A percentile compares a stretch with the other conserved stretches of the same genome.
phyloP scores from a whole-genome alignment of 2,797 vertebrate genomes.

The Sebastes flavidus region DNA sequence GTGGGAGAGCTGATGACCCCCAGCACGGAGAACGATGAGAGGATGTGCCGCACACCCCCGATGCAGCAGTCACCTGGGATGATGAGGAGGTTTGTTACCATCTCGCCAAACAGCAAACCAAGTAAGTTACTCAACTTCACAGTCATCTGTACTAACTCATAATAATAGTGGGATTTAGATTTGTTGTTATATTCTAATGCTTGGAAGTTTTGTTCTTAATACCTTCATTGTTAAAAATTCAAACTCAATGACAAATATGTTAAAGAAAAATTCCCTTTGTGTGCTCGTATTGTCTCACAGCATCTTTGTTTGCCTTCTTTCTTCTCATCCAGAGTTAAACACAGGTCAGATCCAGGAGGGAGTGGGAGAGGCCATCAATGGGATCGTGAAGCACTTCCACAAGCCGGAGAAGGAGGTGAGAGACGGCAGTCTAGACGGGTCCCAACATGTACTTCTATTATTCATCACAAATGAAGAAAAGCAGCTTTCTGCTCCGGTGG shows the following conservation, averaged over 20 bases:
- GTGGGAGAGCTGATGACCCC: slow-evolving; percentile 95
- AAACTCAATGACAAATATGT: not conserved
- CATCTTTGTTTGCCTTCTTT: slow-evolving; percentile 38
- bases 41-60: slow-evolving; percentile 93
- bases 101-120: slow-evolving; percentile 97
- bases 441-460: slow-evolving; percentile 70
- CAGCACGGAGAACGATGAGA: slow-evolving; percentile 90
- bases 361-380: slow-evolving; percentile 98
- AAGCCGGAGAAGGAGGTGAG: slow-evolving; percentile 99
- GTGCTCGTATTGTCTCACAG: slow-evolving; percentile 6
- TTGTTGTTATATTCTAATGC: not conserved
- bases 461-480: slow-evolving; percentile 63
- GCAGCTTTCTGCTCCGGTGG: slow-evolving; percentile 47
- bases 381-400: slow-evolving; percentile 99
- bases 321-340: slow-evolving; percentile 88
- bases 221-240: not conserved
- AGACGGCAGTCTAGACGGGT: slow-evolving; percentile 68
- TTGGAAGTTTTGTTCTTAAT: not conserved
- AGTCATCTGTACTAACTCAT: not conserved
- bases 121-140: slow-evolving; percentile 82
- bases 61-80: slow-evolving; percentile 98
- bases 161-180: not conserved
- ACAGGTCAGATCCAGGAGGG: slow-evolving; percentile 99
- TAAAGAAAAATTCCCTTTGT: not conserved
- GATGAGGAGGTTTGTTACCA: slow-evolving; percentile 97